Evolutionary conservation across 1,140 invertebrate species (phyloP), one percentile per base, ranked within the genome.

Genomic region (Pinna nobilis): DNA sequence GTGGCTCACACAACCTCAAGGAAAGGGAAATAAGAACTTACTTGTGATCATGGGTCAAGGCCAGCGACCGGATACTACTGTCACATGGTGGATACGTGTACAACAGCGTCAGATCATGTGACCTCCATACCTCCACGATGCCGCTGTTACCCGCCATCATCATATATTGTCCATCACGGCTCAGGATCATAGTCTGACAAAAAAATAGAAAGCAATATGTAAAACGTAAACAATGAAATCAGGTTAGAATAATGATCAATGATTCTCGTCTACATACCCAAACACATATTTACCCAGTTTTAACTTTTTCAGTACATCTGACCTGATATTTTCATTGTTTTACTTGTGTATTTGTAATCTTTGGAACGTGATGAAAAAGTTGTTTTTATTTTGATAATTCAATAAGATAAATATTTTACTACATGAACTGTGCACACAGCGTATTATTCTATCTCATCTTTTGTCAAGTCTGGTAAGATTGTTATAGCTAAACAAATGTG

Each of bases 41-140:
- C 97, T 96, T 96, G 92, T 98, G 97, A 92, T 99, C 97, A 90
- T 98, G 97, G 63, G 96, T 96, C 53, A 99, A 92, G 67, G 97
- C 96, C 65, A 99, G 91, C 23, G 96, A 97, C 69, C 95, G 92
- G 71, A 99, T 95, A 85, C 95, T 94, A 86, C 95, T 96, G 90
- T 98, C 97, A 91, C 96, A 98, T 57, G 95, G 94, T 76, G 97
- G 97, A 91, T 98, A 99, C 70, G 97, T 96, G 90, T 99, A 99
- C 0, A 99, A 92, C 65, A 98, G 92, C 74, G 96, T 96, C 67
- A 99, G 92, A 84, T 98, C 98, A 91, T 98, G 98, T 55, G 97
- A 97, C 88, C 98, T 92, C 96, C 97, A 98, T 51, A 99, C 97
- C 91, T 98, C 96, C 72, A 99, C 97, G 68, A 98, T 95, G 72